phyloP scores from a whole-genome alignment of 2,797 vertebrate species.

The Diplodus sargus region DNA sequence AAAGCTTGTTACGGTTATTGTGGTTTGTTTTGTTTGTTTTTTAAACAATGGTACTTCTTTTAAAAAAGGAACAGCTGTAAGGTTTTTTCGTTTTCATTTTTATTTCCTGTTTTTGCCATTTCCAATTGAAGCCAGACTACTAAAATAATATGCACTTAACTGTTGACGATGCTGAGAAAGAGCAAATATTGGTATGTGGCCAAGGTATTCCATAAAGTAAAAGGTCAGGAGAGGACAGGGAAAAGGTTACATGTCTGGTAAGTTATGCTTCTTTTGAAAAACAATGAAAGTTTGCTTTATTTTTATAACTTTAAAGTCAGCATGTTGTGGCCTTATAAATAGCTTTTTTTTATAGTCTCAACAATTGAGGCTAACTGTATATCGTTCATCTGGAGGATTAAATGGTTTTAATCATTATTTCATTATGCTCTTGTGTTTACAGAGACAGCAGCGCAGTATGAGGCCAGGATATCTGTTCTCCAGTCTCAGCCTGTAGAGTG shows the following conservation, averaged over 20 bases:
- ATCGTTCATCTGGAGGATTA: not conserved
- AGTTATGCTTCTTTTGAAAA: not conserved
- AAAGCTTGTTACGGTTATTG: not conserved
- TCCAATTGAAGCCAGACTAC: not conserved
- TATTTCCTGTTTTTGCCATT: not conserved
- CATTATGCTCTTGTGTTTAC: constrained; percentile 29
- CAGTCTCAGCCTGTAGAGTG: constrained; percentile 82
- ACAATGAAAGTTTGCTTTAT: not conserved
- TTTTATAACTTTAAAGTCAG: not conserved
- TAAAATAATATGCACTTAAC: too few relatives aligned
- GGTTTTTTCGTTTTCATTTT: not conserved
- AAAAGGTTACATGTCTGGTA: not conserved
- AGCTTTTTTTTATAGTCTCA: not conserved
- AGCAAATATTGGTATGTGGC: not conserved
- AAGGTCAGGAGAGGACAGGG: not conserved
- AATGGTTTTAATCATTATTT: constrained; percentile 4
- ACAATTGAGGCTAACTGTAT: not conserved
- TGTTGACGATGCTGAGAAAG: too few relatives aligned
- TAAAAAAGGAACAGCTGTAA: not conserved
- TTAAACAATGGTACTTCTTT: too few relatives aligned
- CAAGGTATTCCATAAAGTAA: not conserved
- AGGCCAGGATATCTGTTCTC: constrained; percentile 81
- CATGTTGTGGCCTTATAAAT: not conserved
- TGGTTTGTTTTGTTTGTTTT: not conserved
- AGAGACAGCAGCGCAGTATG: constrained; percentile 86